Conservation (phyloP, 2,113 vertebrate species). For the Dipodomys spectabilis region DNA sequence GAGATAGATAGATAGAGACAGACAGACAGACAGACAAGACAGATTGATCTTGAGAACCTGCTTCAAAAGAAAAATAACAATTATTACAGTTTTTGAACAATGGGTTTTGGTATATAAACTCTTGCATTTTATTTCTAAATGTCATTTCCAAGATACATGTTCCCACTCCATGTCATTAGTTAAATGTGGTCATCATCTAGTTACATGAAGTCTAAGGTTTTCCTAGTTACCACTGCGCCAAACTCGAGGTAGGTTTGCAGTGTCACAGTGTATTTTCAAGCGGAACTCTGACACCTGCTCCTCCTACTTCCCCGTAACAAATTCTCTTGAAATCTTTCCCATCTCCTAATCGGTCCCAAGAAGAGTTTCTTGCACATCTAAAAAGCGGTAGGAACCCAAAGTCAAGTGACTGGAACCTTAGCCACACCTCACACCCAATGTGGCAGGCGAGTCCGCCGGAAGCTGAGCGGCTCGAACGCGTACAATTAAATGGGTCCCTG, state of each 20-base stretch:
- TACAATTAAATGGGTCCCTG: not conserved
- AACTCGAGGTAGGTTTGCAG: not conserved
- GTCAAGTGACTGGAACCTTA: not conserved
- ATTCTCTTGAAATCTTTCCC: not conserved
- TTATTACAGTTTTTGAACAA: not conserved
- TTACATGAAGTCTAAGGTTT: not conserved
- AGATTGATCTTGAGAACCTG: too few relatives aligned
- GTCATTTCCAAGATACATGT: not conserved
- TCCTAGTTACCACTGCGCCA: not conserved
- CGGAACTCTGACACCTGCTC: not conserved
- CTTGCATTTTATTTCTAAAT: constrained; percentile 21
- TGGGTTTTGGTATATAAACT: not conserved
- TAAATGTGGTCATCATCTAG: not conserved
- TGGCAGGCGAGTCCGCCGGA: not conserved
- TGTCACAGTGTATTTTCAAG: not conserved
- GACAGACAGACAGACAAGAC: too few relatives aligned
- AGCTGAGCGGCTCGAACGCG: not conserved
- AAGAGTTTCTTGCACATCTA: too few relatives aligned
- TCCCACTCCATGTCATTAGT: not conserved
- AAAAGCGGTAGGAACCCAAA: not conserved
- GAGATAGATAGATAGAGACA: too few relatives aligned
- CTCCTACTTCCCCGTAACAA: not conserved
- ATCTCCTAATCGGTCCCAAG: not conserved
- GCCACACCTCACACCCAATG: not conserved
- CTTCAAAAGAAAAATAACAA: too few relatives aligned